A percentile compares a stretch with the other conserved stretches of the same genome.
phyloP scores from a whole-genome alignment of 2,113 vertebrate genomes.

The Brachypteracias leptosomus region DNA sequence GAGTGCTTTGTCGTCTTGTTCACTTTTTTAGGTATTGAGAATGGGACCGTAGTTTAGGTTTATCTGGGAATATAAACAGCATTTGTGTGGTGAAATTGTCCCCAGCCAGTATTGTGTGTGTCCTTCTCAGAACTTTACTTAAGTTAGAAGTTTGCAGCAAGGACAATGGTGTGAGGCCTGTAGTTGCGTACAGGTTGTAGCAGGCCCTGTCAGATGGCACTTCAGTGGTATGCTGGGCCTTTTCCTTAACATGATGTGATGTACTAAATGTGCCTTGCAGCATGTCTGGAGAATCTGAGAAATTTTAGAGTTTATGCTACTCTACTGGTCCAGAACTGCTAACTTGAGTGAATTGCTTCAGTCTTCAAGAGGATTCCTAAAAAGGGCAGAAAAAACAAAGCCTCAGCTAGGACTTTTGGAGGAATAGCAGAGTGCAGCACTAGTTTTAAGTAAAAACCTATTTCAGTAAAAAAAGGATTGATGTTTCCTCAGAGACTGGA shows the following conservation, averaged over 20 bases:
- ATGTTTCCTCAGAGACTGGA: not conserved
- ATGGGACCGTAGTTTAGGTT: not conserved
- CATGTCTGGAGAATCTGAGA: not conserved
- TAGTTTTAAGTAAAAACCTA: not conserved
- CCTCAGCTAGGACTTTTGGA: not conserved
- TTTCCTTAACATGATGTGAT: not conserved
- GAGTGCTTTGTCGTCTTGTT: not conserved
- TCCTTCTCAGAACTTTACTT: not conserved
- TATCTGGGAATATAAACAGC: not conserved
- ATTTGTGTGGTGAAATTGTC: not conserved
- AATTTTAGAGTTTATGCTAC: not conserved
- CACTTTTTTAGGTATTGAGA: not conserved
- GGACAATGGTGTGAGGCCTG: not conserved
- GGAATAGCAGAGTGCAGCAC: not conserved
- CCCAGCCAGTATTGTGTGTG: not conserved
- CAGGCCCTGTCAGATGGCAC: not conserved
- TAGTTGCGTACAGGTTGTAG: not conserved
- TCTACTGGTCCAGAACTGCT: not conserved
- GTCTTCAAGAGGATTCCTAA: not conserved
- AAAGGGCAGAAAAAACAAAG: not conserved
- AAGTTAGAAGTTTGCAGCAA: not conserved
- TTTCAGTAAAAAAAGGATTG: not conserved
- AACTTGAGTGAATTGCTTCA: not conserved
- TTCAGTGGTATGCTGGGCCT: not conserved
- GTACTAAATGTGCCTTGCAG: not conserved